These are phyloP conservation scores for Gymnopithys bicolor DNA, from an alignment of 2,797 vertebrate species.

Conservation along the genomic window DNA sequence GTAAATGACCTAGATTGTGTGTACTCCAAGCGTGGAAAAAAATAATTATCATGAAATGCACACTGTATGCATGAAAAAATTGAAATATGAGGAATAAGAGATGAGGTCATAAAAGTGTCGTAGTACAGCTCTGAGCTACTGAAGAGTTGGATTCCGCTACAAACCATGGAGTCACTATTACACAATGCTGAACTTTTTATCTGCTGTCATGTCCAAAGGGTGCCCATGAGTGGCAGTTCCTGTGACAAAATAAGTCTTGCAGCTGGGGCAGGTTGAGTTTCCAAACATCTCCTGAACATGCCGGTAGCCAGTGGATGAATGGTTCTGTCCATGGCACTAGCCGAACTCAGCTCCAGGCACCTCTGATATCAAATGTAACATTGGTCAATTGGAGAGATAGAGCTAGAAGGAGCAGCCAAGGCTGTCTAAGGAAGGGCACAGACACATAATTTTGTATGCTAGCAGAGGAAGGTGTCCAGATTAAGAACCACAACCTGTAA, in stretches of 20 bases:
- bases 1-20: not conserved
- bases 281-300: not conserved
- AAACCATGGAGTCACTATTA: rapidly evolving
- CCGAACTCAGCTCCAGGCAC: not conserved
- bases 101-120: not conserved
- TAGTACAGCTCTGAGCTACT: not conserved
- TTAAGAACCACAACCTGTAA: not conserved
- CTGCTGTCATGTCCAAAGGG: not conserved
- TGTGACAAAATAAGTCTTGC: not conserved
- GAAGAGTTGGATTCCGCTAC: not conserved
- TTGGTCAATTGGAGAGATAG: not conserved
- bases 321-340: not conserved
- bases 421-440: not conserved
- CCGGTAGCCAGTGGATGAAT: not conserved
- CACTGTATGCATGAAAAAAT: not conserved
- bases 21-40: not conserved
- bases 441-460: not conserved
- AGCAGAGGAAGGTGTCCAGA: not conserved
- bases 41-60: not conserved
- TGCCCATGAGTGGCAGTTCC: rapidly evolving
- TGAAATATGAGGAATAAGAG: rapidly evolving
- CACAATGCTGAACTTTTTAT: not conserved
- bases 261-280: not conserved
- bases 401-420: not conserved
- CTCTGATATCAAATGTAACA: not conserved